These are phyloP conservation scores for human DNA, from an alignment of 2,113 vertebrate species.

Conservation along the genomic window GRCh38 chr3:71553501-71554000, in stretches of 20 bases:
- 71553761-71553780: not conserved
- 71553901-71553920: not conserved
- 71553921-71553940: not conserved
- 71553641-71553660: not conserved
- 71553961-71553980: not conserved
- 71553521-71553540: not conserved
- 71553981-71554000: not conserved
- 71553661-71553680: constrained; percentile 20
- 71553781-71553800: not conserved
- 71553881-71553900: not conserved
- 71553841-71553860: not conserved
- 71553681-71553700: not conserved
- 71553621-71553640: not conserved
- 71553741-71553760: not conserved
- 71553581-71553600: not conserved
- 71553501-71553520: not conserved
- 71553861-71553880: not conserved
- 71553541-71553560: not conserved
- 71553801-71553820: not conserved
- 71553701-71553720: not conserved
- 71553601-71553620: not conserved
- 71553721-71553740: not conserved
- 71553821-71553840: not conserved
- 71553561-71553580: not conserved
- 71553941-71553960: not conserved